Evolutionary conservation across 2,113 vertebrate species (phyloP), one percentile per base, ranked within the genome.

Genomic region (Cyphomyrus plagiostoma): DNA sequence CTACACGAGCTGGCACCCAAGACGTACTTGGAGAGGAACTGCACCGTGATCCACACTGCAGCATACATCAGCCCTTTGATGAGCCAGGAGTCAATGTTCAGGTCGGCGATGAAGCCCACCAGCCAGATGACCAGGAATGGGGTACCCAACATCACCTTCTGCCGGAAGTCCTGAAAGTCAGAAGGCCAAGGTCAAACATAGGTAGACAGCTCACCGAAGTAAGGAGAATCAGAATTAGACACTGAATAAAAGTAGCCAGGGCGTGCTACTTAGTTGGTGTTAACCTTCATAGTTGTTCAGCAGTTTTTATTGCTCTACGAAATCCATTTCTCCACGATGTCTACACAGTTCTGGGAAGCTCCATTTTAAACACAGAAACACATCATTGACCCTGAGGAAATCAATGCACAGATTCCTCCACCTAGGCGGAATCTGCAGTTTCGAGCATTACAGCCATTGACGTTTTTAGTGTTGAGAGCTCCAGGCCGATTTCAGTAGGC

Each of bases 61-160:
- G 96, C 97, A 70, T 99, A 99, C 98, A 99, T 98, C 92, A 98
- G 91, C 92, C 98, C 97, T 94, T 99, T 99, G 94, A 98, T 97
- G 89, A 99, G 96, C 98, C 98, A 99, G 87, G 98, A 99, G 95
- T 99, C 98, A 49, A 99, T 97, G 93, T 99, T 97, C 91, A 99
- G 96, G 95, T 99, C 97, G 89, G 98, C 98, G 92, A 99, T 99
- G 96, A 99, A 99, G 45, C 98, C 98, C 91, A 99, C 97, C 46
- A 99, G 93, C 98, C 98, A 99, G 95, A 99, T 99, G 92, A 99
- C 97, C 87, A 99, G 94, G 92, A 99, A 99, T n/a, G 98, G 98
- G n/a, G 98, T 99, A 91, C 97, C 98, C 90, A 99, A 95, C 98
- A 99, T 99, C 94, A 99, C 97, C 94, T 99, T 99, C 96, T 99